A percentile compares a stretch with the other conserved stretches of the same genome.
Evolutionary conservation across 64 coral and sea anemone species (phyloP).

Genomic region (Pocillopora verrucosa): DNA sequence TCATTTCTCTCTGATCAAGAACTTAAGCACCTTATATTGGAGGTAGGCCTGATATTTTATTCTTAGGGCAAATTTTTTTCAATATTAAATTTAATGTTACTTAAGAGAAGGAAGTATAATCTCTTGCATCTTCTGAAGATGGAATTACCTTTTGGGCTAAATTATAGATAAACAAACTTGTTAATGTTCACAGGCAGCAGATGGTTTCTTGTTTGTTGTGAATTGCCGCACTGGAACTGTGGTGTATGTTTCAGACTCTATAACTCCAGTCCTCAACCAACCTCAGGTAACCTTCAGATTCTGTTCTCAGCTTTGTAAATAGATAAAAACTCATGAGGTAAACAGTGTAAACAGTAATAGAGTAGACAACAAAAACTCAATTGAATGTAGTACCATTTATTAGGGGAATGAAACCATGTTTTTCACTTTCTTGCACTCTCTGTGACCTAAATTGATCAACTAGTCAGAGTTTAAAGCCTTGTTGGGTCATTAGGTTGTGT

Average conservation of each 20-base stretch:
- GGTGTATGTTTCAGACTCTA: conserved; percentile 97
- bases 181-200: conserved; percentile 76
- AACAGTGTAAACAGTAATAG: no score
- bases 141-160: background rate
- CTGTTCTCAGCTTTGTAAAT: background rate
- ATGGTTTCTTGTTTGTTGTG: conserved; percentile 97
- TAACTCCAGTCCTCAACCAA: conserved; percentile 90
- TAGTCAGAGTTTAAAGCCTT: no score
- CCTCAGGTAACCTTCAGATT: conserved; percentile 55
- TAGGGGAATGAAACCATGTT: no score
- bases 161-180: background rate
- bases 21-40: conserved; percentile 90
- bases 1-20: conserved; percentile 97
- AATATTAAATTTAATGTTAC: background rate
- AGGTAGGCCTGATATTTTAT: conserved; percentile 47
- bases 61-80: background rate
- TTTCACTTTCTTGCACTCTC: no score
- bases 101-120: background rate
- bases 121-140: no score
- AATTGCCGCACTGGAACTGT: conserved; percentile 85
- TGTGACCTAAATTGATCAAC: no score
- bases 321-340: background rate
- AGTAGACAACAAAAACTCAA: no score
- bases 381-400: no score
- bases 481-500: no score